phyloP scores from a whole-genome alignment of 2,797 vertebrate species.

The Oophaga sylvatica region DNA sequence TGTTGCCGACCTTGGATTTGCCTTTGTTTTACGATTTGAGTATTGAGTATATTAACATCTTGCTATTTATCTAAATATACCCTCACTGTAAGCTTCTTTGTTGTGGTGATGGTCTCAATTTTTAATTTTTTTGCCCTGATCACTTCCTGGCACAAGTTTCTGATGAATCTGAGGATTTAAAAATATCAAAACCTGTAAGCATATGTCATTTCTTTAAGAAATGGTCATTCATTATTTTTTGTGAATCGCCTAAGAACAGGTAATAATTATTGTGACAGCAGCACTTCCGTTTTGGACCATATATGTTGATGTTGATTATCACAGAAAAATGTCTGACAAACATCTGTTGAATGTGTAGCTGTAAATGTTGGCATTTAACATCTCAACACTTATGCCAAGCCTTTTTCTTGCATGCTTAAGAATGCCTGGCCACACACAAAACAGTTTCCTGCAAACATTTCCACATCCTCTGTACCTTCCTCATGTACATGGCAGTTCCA shows the following conservation, averaged over 20 bases:
- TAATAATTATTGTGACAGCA: background rate
- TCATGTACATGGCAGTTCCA: constrained; percentile 40
- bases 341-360: constrained; percentile 24
- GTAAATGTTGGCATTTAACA: constrained; percentile 35
- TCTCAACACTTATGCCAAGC: constrained; percentile 48
- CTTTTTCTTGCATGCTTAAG: constrained; percentile 50
- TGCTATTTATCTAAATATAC: no score
- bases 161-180: background rate
- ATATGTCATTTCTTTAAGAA: background rate
- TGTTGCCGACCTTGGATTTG: no score
- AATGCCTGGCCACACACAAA: constrained; percentile 54
- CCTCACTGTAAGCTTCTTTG: no score
- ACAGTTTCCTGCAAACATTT: constrained; percentile 60
- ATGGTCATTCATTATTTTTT: background rate
- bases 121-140: no score
- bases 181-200: background rate
- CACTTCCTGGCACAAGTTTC: no score
- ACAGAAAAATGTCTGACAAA: background rate
- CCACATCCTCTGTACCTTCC: constrained; percentile 54
- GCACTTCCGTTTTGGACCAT: background rate
- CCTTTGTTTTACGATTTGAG: no score
- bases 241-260: background rate
- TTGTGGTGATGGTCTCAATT: no score
- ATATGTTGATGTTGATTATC: background rate
- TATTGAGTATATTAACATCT: no score